Evolutionary conservation across 2,797 vertebrate species (phyloP).

Genomic region (Discoglossus pictus): DNA sequence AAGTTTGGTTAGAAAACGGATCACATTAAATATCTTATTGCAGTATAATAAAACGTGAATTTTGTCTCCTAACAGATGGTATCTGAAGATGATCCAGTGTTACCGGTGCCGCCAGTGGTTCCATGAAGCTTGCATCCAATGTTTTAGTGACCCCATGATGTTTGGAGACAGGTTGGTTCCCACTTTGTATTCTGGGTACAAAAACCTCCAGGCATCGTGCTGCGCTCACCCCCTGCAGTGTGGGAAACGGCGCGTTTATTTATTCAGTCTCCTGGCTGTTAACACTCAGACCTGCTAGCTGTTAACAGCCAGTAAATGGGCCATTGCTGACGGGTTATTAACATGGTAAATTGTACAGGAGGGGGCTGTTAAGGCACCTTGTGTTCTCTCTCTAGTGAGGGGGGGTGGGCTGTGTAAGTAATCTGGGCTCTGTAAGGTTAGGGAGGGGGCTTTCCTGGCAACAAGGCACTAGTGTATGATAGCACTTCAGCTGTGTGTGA

Average conservation of each 20-base stretch:
- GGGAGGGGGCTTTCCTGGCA: not conserved
- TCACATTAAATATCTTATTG: too few species aligned
- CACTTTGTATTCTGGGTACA: not conserved
- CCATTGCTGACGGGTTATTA: slow-evolving; percentile 13
- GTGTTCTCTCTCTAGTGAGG: not conserved
- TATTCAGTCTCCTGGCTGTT: accelerated
- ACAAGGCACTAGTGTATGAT: slow-evolving; percentile 7
- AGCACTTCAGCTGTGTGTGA: not conserved
- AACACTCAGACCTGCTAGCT: accelerated
- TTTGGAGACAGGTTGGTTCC: slow-evolving; percentile 86
- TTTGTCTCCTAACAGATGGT: slow-evolving; percentile 74
- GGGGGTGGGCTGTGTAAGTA: not conserved
- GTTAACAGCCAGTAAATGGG: slow-evolving; percentile 12
- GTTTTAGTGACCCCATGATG: slow-evolving; percentile 90
- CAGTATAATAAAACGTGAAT: too few species aligned
- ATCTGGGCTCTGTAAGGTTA: not conserved
- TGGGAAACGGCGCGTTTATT: not conserved
- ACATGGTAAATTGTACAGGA: slow-evolving; percentile 8
- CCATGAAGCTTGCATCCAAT: slow-evolving; percentile 93
- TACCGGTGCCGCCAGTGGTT: slow-evolving; percentile 92
- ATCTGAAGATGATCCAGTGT: slow-evolving; percentile 96
- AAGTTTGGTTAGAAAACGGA: too few species aligned
- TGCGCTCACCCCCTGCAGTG: not conserved
- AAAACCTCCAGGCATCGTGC: not conserved
- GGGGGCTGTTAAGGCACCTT: not conserved